Conservation (phyloP, 1,140 invertebrate genomes). For the Drosophila nigromelanica region DNA sequence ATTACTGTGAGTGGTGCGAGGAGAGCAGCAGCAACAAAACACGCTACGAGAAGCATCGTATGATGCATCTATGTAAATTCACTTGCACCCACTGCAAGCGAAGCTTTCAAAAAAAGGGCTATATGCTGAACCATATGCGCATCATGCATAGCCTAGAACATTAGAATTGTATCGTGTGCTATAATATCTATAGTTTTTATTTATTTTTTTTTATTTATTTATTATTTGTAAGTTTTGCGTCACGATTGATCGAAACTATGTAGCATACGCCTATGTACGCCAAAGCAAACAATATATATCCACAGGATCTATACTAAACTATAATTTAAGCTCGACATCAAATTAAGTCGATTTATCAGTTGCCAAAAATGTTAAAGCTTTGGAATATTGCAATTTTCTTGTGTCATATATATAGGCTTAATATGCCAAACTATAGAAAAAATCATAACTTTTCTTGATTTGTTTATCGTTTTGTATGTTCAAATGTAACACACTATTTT, state of each 20-base stretch:
- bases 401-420: not conserved
- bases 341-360: too few species aligned
- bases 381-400: not conserved
- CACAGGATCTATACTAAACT: not conserved
- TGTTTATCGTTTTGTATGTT: too few species aligned
- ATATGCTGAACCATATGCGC: slow-evolving; percentile 12
- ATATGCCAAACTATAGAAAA: not conserved
- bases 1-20: slow-evolving; percentile 55
- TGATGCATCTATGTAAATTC: not conserved
- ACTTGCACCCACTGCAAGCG: slow-evolving; percentile 32
- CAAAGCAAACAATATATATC: too few species aligned
- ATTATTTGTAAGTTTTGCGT: too few species aligned
- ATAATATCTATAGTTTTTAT: not conserved
- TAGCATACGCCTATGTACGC: too few species aligned
- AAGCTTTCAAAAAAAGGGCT: slow-evolving; percentile 20
- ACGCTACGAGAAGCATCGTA: slow-evolving; percentile 46
- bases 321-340: not conserved
- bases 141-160: slow-evolving; percentile 1
- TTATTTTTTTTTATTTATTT: too few species aligned
- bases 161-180: not conserved
- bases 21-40: slow-evolving; percentile 17
- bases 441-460: too few species aligned
- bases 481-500: too few species aligned
- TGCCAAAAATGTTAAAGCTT: not conserved
- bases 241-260: too few species aligned